Evolutionary conservation across 2,888 invertebrate species (phyloP), one percentile per base, ranked within the genome.

Genomic region (Oegoconia quadripuncta): DNA sequence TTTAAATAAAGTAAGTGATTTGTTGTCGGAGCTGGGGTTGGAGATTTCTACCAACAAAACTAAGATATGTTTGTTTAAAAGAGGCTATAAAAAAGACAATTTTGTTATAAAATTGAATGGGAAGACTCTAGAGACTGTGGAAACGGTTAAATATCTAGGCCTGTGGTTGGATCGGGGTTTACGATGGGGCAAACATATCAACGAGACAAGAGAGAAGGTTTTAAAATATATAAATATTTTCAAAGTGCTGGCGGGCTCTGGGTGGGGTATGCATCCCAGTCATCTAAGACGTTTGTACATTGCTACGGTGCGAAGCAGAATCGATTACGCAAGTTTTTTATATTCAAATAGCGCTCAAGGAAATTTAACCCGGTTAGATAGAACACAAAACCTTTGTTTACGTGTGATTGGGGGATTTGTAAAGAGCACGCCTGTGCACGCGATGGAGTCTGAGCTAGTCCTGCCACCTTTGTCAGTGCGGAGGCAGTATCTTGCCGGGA

Each of bases 191-290:
- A 56, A 44, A 41, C 59, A 59, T 22, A 48, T 60, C 13, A 48
- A 55, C 25, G 55, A 55, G 25, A 27, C 39, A 0, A 16, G 1
- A 5, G 28, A 34, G 4, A 59, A 53, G 37, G 14, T 29, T 0
- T 15, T 15, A 9, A 59, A 50, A 44, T 49, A 36, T 29, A 3
- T 55, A 8, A 57, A 55, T 39, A 13, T 55, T 4, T 44, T 61
- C 7, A 59, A 55, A 42, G 35, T 52, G 2, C 28, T 60, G 6
- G 26, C 48, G 1, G 59, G 59, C 0, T 20, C 54, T 0, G 35
- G 41, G 0, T 62, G 55, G 58, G 59, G 59, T 1, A 37, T 59
- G 0, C 56, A 59, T 26, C 58, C 46, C 3, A 53, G 23, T 32
- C 52, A 58, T 37, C 28, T 60, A 1, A 37, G 55, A 20, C 32